These are phyloP conservation scores for Aselliscus stoliczkanus DNA, from an alignment of 2,797 vertebrate species.

Conservation along the genomic window DNA sequence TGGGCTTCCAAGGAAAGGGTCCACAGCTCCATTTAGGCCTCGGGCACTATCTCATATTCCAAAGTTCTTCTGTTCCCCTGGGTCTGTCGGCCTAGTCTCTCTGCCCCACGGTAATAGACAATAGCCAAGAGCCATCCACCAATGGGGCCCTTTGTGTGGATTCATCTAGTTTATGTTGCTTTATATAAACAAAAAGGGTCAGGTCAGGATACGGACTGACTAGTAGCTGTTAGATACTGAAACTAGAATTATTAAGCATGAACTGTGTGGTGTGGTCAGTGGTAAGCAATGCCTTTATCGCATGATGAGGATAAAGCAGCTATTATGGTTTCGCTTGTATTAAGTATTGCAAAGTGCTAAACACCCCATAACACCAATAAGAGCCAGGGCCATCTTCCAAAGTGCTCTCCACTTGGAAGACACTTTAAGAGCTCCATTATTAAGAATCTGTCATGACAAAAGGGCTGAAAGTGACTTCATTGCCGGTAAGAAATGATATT, in stretches of 20 bases:
- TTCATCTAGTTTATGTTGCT: background rate
- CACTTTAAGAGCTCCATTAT: background rate
- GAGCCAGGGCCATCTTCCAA: background rate
- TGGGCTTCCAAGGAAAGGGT: background rate
- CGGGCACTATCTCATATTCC: background rate
- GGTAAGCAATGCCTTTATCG: background rate
- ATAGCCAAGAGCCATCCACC: background rate
- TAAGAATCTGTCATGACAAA: background rate
- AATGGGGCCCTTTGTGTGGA: slow-evolving; percentile 31
- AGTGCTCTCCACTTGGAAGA: background rate
- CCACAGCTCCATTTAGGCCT: background rate
- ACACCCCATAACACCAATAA: slow-evolving; percentile 15
- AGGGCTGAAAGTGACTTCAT: background rate
- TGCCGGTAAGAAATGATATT: background rate
- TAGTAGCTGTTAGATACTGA: background rate
- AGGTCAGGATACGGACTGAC: slow-evolving; percentile 44
- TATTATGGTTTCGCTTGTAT: background rate
- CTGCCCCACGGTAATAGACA: background rate
- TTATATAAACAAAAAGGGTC: slow-evolving; percentile 45
- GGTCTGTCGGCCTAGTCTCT: background rate
- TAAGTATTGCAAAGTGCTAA: slow-evolving; percentile 36
- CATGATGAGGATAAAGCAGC: background rate
- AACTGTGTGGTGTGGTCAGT: background rate
- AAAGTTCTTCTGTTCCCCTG: background rate
- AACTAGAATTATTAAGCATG: slow-evolving; percentile 22